Evolutionary conservation across 1,140 invertebrate species (phyloP).

Genomic region (Rhagoletis zephyria): DNA sequence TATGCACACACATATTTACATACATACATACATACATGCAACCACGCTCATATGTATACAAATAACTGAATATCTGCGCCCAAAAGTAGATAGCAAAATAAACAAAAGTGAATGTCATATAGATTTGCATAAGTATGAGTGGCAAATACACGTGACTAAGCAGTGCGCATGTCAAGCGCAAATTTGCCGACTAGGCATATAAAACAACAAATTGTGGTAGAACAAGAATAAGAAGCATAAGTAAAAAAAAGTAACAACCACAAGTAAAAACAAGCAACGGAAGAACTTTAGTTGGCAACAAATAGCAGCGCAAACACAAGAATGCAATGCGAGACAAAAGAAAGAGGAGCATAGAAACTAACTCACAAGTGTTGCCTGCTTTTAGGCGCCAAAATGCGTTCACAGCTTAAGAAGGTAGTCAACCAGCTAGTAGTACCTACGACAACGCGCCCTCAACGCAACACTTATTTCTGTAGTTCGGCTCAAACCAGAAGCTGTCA

Average conservation of each 20-base stretch:
- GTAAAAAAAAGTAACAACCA: neutral
- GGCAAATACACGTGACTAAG: neutral
- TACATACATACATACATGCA: neutral
- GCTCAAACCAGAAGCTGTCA: neutral
- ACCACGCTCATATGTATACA: no score
- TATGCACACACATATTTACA: neutral
- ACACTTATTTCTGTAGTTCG: no score
- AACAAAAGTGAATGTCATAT: conserved; percentile 18
- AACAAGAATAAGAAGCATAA: neutral
- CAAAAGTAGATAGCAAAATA: neutral
- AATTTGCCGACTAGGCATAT: conserved; percentile 24
- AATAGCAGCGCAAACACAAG: neutral
- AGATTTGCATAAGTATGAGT: neutral
- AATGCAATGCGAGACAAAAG: neutral
- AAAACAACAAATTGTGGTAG: neutral
- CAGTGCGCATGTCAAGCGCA: conserved; percentile 13
- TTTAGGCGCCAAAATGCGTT: conserved; percentile 23
- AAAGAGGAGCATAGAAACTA: neutral
- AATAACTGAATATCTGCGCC: neutral
- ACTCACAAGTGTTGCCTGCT: conserved; percentile 25
- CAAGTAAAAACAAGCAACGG: conserved; percentile 2
- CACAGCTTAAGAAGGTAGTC: no score
- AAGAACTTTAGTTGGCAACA: neutral
- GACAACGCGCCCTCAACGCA: no score
- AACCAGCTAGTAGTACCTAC: no score